phyloP scores from a whole-genome alignment of 1,140 invertebrate species.

The Schlechtendalia chinensis region DNA sequence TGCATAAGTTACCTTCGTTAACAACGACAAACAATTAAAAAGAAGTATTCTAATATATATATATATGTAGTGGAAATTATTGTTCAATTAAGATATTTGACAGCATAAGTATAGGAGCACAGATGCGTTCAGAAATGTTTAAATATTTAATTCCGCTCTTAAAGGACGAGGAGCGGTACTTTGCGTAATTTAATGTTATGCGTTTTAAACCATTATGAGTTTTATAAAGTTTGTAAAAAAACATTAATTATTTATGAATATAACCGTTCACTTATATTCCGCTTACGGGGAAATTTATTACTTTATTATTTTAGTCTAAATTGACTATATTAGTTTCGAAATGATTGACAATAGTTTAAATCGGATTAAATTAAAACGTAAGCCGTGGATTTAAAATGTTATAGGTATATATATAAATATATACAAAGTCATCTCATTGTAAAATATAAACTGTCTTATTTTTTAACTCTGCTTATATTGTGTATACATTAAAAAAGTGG shows the following conservation, averaged over 20 bases:
- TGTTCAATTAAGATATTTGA: slow-evolving; percentile 35
- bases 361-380: not conserved
- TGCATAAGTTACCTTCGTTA: slow-evolving; percentile 6
- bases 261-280: not conserved
- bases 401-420: not conserved
- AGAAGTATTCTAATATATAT: not conserved
- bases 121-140: slow-evolving; percentile 27
- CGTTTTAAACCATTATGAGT: slow-evolving; percentile 17
- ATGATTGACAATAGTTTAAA: slow-evolving; percentile 15
- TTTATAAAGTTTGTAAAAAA: slow-evolving; percentile 38
- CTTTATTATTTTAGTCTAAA: slow-evolving; percentile 16
- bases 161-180: slow-evolving; percentile 16
- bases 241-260: slow-evolving; percentile 36
- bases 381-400: not conserved
- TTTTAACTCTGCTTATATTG: too few species aligned
- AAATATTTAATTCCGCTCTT: slow-evolving; percentile 38
- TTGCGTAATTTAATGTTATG: slow-evolving; percentile 31
- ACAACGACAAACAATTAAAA: slow-evolving; percentile 11
- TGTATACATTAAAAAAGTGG: too few species aligned
- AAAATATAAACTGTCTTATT: not conserved
- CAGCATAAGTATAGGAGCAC: slow-evolving; percentile 31
- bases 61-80: slow-evolving; percentile 14
- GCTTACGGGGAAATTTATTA: slow-evolving; percentile 4
- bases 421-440: not conserved
- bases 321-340: slow-evolving; percentile 7